Percentiles rank a stretch among this genome's conserved stretches.
Conservation (phyloP, 2,113 vertebrate genomes). For the Coturnix japonica region DNA sequence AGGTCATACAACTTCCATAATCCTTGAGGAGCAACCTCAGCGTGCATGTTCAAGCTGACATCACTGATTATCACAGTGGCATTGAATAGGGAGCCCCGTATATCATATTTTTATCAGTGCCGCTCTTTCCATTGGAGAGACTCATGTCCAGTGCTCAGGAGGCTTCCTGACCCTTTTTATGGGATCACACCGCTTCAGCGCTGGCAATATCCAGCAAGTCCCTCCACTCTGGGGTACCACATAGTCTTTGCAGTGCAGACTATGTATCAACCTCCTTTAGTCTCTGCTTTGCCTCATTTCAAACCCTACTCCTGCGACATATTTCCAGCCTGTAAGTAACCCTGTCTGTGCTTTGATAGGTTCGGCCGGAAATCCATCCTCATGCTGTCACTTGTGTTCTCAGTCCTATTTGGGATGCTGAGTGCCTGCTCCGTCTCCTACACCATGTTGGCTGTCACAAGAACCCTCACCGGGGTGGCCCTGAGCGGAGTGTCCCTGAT, state of each 20-base stretch:
- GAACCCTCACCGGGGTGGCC: constrained; percentile 78
- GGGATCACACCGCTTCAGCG: background rate
- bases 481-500: constrained; percentile 84
- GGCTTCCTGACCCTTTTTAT: background rate
- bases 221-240: background rate
- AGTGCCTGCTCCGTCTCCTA: constrained; percentile 80
- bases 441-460: constrained; percentile 79
- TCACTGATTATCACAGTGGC: background rate
- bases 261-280: background rate
- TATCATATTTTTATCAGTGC: background rate
- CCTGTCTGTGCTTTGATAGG: background rate
- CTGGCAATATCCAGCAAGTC: background rate
- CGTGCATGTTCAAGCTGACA: background rate
- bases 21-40: background rate
- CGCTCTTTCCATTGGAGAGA: background rate
- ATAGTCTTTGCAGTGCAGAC: fast-evolving
- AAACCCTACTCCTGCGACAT: constrained; percentile 38
- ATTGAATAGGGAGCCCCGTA: fast-evolving
- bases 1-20: background rate
- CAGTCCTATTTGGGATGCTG: background rate
- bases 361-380: constrained; percentile 41
- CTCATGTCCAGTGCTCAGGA: fast-evolving
- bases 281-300: constrained; percentile 65
- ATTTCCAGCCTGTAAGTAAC: background rate
- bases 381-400: background rate